A percentile compares a stretch with the other conserved stretches of the same genome.
Conservation (phyloP, 2,113 vertebrate genomes). For the Lophotis ruficrista region DNA sequence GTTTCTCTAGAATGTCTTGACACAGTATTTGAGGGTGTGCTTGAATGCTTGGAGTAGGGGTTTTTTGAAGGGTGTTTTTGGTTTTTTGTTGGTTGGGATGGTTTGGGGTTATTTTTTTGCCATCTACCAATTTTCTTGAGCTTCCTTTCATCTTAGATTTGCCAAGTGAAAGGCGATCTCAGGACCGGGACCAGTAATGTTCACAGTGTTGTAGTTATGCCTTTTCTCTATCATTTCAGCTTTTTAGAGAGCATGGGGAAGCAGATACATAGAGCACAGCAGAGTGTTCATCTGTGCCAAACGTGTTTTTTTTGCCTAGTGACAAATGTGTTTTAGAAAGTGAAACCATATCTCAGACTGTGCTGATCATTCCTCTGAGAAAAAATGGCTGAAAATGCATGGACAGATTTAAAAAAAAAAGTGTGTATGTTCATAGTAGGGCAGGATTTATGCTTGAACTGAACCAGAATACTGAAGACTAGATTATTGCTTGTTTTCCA, state of each 20-base stretch:
- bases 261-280: background rate
- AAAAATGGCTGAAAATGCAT: background rate
- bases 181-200: background rate
- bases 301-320: background rate
- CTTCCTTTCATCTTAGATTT: background rate
- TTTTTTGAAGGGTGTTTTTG: background rate
- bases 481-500: background rate
- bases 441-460: background rate
- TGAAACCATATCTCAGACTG: background rate
- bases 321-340: background rate
- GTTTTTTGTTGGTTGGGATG: background rate
- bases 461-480: background rate
- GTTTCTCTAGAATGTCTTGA: background rate
- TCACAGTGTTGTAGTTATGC: background rate
- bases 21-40: background rate
- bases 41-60: background rate
- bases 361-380: background rate
- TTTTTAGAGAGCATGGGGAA: background rate
- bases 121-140: background rate
- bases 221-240: background rate
- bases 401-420: background rate
- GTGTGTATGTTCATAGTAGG: background rate
- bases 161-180: background rate
- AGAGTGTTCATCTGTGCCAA: background rate
- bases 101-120: background rate